phyloP scores from a whole-genome alignment of 2,113 vertebrate genomes.

The Rhabdornis inornatus region DNA sequence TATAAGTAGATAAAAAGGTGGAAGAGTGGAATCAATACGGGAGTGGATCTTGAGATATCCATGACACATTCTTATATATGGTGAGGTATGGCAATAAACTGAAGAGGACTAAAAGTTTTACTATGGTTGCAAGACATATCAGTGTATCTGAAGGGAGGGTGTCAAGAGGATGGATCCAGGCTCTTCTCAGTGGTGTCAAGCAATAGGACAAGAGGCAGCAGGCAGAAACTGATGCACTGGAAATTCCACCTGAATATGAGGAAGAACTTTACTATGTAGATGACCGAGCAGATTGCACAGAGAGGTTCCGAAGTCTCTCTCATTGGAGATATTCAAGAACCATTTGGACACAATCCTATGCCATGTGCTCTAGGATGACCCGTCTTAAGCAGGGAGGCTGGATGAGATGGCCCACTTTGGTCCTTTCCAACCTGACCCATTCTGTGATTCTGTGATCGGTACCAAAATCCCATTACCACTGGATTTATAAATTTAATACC shows the following conservation, averaged over 20 bases:
- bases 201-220: neutral
- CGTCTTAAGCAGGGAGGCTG: neutral
- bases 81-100: neutral
- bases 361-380: neutral
- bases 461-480: neutral
- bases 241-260: neutral
- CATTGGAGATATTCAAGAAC: neutral
- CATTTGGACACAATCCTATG: neutral
- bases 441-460: neutral
- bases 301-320: neutral
- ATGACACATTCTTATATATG: fast-evolving
- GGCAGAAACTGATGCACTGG: neutral
- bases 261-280: neutral
- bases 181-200: neutral
- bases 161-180: neutral
- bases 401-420: neutral
- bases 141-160: neutral
- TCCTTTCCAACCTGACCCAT: neutral
- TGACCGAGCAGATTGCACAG: neutral
- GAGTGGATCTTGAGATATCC: neutral
- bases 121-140: neutral
- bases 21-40: neutral
- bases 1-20: neutral
- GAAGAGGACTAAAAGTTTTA: neutral
- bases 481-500: neutral